Evolutionary conservation across 2,888 invertebrate genomes (phyloP), one percentile per base, ranked within the genome.

Genomic region (Lithophane semibrunnea): DNA sequence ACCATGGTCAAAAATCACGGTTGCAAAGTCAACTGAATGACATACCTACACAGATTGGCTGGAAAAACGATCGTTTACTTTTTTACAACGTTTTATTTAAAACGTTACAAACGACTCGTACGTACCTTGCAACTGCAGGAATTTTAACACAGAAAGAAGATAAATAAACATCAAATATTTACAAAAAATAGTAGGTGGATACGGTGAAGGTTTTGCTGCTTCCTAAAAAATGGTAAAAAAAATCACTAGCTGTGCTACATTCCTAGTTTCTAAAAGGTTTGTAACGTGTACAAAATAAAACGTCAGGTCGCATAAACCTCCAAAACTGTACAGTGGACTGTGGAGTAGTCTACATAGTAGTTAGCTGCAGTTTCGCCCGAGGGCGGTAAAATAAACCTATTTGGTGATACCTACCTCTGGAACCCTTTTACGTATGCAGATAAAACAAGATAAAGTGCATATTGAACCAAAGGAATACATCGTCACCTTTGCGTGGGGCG

Each of bases 241-340:
- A 83, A 80, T 66, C 56, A 69, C 29, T 56, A 47, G 65, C 71
- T 67, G 49, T n/a, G 68, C 77, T 61, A 65, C 74, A 73, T 83
- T 80, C 42, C 47, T 67, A 75, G 75, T 75, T 75, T 80, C 75
- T 84, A 82, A 87, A 87, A 87, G 80, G 68, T 76, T 87, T 76
- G 74, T 67, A 79, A 79, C 69, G 63, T 29, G 70, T 74, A 63
- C 37, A 77, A 83, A 85, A 87, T 76, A 82, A 80, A 87, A 84
- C 12, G 79, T 74, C 79, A 73, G 61, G 73, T 63, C 64, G 44
- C 69, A 83, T 81, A 77, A 67, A 85, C 68, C 74, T 66, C 42
- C 58, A 44, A 54, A 77, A 66, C 54, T 70, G 64, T 67, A 65
- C 49, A 54, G 63, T 75, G 49, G 29, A 73, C 54, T 75, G 58